A percentile compares a stretch with the other conserved stretches of the same genome.
Evolutionary conservation across 2,888 invertebrate species (phyloP).

Genomic region (Euplexia lucipara): DNA sequence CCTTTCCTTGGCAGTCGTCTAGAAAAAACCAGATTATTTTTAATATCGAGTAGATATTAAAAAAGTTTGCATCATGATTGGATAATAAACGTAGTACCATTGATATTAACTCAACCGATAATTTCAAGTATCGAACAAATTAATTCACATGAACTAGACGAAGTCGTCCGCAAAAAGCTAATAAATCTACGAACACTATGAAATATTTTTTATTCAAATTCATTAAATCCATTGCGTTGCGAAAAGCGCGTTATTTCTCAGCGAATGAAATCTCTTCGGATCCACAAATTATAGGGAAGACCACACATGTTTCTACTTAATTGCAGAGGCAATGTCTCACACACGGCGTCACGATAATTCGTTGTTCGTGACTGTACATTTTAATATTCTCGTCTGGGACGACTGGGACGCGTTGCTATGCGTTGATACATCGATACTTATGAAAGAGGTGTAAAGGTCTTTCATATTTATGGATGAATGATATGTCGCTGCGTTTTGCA

Average conservation of each 20-base stretch:
- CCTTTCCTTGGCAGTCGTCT: too few relatives aligned
- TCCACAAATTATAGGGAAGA: conserved; percentile 62
- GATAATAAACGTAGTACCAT: background rate
- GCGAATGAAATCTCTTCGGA: conserved; percentile 52
- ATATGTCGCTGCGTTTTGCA: conserved; percentile 16
- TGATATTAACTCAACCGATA: conserved; percentile 22
- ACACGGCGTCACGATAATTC: conserved; percentile 74
- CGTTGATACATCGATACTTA: conserved; percentile 84
- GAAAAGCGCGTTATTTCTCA: conserved; percentile 49
- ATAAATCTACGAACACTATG: conserved; percentile 46
- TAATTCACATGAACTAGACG: conserved; percentile 35
- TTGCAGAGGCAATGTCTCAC: conserved; percentile 68
- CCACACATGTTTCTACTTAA: conserved; percentile 68
- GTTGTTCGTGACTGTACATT: conserved; percentile 84
- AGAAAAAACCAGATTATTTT: background rate
- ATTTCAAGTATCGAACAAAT: conserved; percentile 13
- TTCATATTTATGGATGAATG: conserved; percentile 31
- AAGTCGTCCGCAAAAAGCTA: conserved; percentile 34
- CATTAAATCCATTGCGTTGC: conserved; percentile 61
- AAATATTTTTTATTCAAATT: conserved; percentile 47
- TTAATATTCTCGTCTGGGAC: conserved; percentile 80
- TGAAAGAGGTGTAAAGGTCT: conserved; percentile 44
- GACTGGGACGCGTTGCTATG: conserved; percentile 80
- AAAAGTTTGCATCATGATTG: background rate
- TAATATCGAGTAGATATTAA: background rate